Evolutionary conservation across 1,140 invertebrate species (phyloP).

Genomic region (Eufriesea mexicana): DNA sequence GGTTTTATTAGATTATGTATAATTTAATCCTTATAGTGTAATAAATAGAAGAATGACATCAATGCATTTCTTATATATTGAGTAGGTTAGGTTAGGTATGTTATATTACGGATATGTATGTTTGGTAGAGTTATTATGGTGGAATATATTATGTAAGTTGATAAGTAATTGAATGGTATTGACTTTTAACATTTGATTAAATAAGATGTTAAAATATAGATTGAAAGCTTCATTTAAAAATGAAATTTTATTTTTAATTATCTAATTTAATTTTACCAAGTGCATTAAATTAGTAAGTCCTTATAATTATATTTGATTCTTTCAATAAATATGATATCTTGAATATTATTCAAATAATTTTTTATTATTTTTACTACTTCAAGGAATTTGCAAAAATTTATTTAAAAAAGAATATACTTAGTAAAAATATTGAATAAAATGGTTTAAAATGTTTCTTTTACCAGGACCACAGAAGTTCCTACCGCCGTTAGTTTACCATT

Average conservation of each 20-base stretch:
- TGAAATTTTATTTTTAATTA: neutral
- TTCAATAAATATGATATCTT: no score
- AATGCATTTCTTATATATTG: neutral
- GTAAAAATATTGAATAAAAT: neutral
- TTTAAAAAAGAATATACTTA: neutral
- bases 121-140: no score
- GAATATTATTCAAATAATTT: no score
- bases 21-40: no score
- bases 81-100: no score
- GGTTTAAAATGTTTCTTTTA: slow-evolving; percentile 24
- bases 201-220: neutral
- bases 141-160: no score
- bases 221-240: neutral
- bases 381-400: no score
- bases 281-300: no score
- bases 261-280: no score
- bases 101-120: neutral
- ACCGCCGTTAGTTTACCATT: slow-evolving; percentile 81
- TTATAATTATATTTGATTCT: no score
- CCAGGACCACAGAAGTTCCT: slow-evolving; percentile 64
- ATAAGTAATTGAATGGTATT: neutral
- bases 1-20: neutral
- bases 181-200: no score
- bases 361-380: no score
- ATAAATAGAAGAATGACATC: neutral